A percentile compares a stretch with the other conserved stretches of the same genome.
phyloP scores from a whole-genome alignment of 2,888 invertebrate genomes.

The Amphipyra tragopoginis region DNA sequence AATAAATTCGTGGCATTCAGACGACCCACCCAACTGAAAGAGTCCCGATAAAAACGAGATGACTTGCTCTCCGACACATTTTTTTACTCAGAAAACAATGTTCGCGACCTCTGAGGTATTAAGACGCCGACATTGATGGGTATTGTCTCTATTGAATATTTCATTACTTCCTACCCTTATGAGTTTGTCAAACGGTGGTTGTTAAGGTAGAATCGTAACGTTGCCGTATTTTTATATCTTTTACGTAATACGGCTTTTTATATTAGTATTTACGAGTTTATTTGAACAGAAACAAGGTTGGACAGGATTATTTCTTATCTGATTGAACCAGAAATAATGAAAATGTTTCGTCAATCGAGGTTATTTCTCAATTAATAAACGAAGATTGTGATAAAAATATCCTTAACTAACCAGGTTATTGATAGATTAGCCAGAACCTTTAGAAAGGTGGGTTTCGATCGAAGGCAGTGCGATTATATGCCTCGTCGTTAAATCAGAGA shows the following conservation, averaged over 20 bases:
- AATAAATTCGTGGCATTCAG: conserved; percentile 87
- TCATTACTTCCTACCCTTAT: conserved; percentile 45
- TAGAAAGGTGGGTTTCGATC: too few species aligned
- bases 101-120: conserved; percentile 63
- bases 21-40: conserved; percentile 82
- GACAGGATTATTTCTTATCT: conserved; percentile 11
- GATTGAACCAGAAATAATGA: conserved; percentile 17
- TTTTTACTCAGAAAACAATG: conserved; percentile 83
- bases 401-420: too few species aligned
- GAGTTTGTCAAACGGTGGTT: conserved; percentile 40
- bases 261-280: conserved; percentile 42
- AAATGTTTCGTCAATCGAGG: neutral
- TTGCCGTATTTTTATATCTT: conserved; percentile 38
- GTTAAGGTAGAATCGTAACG: conserved; percentile 40
- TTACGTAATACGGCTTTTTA: conserved; percentile 43
- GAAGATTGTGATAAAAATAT: neutral
- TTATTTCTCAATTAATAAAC: too few species aligned
- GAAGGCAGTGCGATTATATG: too few species aligned
- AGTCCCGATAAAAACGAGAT: conserved; percentile 85
- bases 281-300: conserved; percentile 16
- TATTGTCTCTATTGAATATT: conserved; percentile 59
- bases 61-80: conserved; percentile 80
- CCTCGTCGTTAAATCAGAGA: neutral
- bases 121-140: conserved; percentile 60
- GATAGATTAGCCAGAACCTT: too few species aligned